These are phyloP conservation scores for Ditylenchus weischeri DNA, from an alignment of 2,888 invertebrate species.

Conservation along the genomic window DNA sequence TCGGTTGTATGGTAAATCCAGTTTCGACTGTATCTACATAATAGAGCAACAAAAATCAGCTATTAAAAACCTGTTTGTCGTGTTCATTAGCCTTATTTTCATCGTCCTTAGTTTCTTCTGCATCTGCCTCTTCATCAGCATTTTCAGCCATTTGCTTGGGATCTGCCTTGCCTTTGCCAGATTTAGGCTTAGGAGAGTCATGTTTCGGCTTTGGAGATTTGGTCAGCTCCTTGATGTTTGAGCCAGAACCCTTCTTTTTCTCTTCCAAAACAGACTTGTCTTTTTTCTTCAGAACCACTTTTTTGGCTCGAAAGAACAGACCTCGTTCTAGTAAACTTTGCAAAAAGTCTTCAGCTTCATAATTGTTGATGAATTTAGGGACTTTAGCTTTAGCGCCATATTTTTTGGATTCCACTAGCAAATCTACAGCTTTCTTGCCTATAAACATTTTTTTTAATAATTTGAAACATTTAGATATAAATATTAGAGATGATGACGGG, in stretches of 20 bases:
- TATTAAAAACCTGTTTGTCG: slow-evolving; percentile 13
- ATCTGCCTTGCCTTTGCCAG: slow-evolving; percentile 59
- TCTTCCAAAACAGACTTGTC: slow-evolving; percentile 39
- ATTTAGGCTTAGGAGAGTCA: slow-evolving; percentile 61
- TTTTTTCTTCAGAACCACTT: slow-evolving; percentile 55
- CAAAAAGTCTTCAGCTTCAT: slow-evolving; percentile 33
- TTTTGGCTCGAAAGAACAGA: slow-evolving; percentile 54
- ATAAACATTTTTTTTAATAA: slow-evolving; percentile 25
- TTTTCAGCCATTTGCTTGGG: slow-evolving; percentile 21
- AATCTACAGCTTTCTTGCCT: slow-evolving; percentile 80
- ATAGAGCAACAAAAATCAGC: too few species aligned
- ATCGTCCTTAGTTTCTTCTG: slow-evolving; percentile 44
- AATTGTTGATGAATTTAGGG: slow-evolving; percentile 75
- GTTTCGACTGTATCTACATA: slow-evolving; percentile 4
- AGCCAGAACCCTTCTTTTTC: slow-evolving; percentile 30
- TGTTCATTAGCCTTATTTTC: slow-evolving; percentile 39
- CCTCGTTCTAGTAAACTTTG: slow-evolving; percentile 39
- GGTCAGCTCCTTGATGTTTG: slow-evolving; percentile 10
- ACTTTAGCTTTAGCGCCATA: slow-evolving; percentile 71
- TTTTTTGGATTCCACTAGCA: slow-evolving; percentile 82
- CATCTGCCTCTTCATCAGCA: slow-evolving; percentile 40
- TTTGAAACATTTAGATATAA: too few species aligned
- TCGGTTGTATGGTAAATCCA: too few species aligned
- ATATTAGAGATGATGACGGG: too few species aligned
- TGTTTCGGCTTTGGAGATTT: slow-evolving; percentile 64